phyloP scores from a whole-genome alignment of 2,888 invertebrate species.

The Andrena chrysosceles region DNA sequence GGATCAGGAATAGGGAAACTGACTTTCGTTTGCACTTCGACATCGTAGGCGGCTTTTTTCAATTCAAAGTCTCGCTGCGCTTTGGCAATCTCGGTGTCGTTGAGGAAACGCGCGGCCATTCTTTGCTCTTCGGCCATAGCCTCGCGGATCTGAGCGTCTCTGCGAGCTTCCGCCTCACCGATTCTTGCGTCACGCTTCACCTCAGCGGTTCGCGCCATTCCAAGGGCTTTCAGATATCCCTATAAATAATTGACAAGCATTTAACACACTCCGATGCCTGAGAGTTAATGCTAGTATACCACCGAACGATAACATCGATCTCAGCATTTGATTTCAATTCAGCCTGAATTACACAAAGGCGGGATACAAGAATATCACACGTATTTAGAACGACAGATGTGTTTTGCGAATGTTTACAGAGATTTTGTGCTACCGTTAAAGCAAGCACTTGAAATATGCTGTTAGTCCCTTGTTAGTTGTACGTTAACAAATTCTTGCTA shows the following conservation, averaged over 20 bases:
- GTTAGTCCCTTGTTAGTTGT: conserved; percentile 39
- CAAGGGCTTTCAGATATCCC: conserved; percentile 97
- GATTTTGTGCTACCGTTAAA: conserved; percentile 59
- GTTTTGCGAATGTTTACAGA: conserved; percentile 53
- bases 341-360: conserved; percentile 60
- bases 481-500: conserved; percentile 47
- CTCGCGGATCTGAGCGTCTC: conserved; percentile 96
- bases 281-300: conserved; percentile 7
- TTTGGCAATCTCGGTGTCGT: conserved; percentile 99
- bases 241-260: conserved; percentile 79
- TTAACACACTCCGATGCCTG: conserved; percentile 8
- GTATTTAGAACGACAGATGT: conserved; percentile 42
- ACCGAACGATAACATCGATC: conserved; percentile 48
- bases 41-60: conserved; percentile 98
- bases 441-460: conserved; percentile 62
- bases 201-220: conserved; percentile 97
- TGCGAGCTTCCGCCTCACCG: conserved; percentile 97
- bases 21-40: conserved; percentile 97
- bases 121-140: conserved; percentile 98
- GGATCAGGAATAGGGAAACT: conserved; percentile 52
- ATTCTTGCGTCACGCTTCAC: conserved; percentile 98
- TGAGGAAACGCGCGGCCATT: conserved; percentile 96
- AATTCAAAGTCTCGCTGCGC: conserved; percentile 98
- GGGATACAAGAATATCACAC: conserved; percentile 54
- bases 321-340: conserved; percentile 46